Conservation (phyloP, 1,140 invertebrate genomes). For the Thaumetopoea pityocampa region DNA sequence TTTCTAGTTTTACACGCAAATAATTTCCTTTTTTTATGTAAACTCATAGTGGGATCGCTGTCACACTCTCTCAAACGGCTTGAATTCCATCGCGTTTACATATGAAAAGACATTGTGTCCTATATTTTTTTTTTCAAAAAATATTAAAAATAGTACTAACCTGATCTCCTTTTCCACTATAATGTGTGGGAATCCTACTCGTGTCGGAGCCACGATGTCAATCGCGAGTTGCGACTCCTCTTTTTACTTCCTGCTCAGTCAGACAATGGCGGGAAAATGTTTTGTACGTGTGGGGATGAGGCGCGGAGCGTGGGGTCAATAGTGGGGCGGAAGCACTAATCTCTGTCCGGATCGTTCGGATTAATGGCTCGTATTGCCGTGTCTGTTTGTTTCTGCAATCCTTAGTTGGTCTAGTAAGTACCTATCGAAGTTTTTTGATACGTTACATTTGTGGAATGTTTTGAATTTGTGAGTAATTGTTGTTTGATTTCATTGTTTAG, state of each 20-base stretch:
- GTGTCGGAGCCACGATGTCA: slow-evolving; percentile 47
- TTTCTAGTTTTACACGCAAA: too few species aligned
- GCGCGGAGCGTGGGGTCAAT: slow-evolving; percentile 43
- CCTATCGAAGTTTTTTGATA: slow-evolving; percentile 49
- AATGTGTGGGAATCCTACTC: slow-evolving; percentile 2
- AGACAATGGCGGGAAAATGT: slow-evolving; percentile 66
- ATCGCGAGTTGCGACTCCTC: slow-evolving; percentile 52
- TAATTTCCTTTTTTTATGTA: too few species aligned
- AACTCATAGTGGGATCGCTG: too few species aligned
- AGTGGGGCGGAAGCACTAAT: slow-evolving; percentile 61
- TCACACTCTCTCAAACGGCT: too few species aligned
- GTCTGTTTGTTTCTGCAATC: slow-evolving; percentile 58
- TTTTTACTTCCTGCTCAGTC: slow-evolving; percentile 54
- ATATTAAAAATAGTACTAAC: too few species aligned
- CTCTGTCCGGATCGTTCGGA: slow-evolving; percentile 61
- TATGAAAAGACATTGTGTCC: too few species aligned
- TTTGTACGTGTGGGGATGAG: slow-evolving; percentile 47
- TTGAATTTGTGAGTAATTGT: slow-evolving; percentile 2
- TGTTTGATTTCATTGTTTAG: neutral
- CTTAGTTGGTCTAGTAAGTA: slow-evolving; percentile 32
- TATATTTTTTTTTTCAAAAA: too few species aligned
- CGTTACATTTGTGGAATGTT: slow-evolving; percentile 24
- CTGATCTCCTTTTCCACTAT: too few species aligned
- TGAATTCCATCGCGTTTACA: too few species aligned
- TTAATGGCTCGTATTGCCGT: slow-evolving; percentile 67